These are phyloP conservation scores for Pissodes strobi DNA, from an alignment of 1,140 invertebrate species.

Conservation along the genomic window DNA sequence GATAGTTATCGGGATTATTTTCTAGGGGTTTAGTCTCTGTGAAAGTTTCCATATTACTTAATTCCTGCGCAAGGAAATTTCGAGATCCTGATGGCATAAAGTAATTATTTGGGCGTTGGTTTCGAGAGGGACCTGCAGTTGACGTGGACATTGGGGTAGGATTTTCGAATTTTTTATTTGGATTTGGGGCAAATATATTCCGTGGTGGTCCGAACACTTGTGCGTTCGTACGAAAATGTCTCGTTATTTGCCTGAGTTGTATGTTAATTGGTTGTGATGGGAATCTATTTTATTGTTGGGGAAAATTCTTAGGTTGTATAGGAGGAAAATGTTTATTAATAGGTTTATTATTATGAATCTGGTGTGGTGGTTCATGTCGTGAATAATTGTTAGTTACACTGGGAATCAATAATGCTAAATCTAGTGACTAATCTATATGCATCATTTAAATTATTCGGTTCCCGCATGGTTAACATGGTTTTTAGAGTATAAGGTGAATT, in stretches of 20 bases:
- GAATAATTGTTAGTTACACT: not conserved
- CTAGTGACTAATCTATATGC: not conserved
- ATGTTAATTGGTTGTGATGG: constrained; percentile 31
- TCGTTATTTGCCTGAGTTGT: constrained; percentile 17
- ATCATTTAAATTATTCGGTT: constrained; percentile 3
- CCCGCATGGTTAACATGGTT: not conserved
- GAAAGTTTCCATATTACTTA: no score
- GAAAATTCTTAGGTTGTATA: no score
- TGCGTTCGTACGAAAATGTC: constrained; percentile 29
- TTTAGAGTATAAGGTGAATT: not conserved
- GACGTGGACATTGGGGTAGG: no score
- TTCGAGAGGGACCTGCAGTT: not conserved
- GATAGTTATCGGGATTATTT: no score
- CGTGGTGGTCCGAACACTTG: constrained; percentile 36
- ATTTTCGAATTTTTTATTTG: not conserved
- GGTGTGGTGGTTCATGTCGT: not conserved
- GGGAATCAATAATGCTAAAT: not conserved
- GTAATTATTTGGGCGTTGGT: no score
- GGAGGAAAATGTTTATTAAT: no score
- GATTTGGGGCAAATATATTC: constrained; percentile 26
- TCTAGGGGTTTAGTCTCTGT: no score
- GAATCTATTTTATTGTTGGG: constrained; percentile 21
- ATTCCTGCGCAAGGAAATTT: no score
- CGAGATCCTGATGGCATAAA: no score
- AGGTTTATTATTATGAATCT: no score